These are phyloP conservation scores for Lithosia quadra DNA, from an alignment of 2,888 invertebrate genomes.

Conservation along the genomic window DNA sequence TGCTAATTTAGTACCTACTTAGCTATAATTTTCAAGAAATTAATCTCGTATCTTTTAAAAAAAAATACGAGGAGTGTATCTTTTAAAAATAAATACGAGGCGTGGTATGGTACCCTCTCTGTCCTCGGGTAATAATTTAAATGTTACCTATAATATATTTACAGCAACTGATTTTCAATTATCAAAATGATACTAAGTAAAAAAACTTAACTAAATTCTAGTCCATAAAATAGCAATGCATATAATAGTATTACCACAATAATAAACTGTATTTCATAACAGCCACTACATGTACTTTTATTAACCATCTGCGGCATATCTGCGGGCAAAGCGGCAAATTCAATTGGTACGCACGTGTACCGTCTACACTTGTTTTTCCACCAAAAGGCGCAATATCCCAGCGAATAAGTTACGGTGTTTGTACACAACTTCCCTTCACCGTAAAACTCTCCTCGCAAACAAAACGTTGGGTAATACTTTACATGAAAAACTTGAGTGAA, in stretches of 20 bases:
- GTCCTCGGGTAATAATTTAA: too few species aligned
- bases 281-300: neutral
- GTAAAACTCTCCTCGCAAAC: conserved; percentile 7
- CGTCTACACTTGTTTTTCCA: conserved; percentile 10
- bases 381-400: conserved; percentile 39
- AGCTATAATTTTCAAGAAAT: too few species aligned
- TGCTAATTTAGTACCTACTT: too few species aligned
- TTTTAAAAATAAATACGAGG: too few species aligned
- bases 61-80: too few species aligned
- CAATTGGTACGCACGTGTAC: conserved; percentile 26
- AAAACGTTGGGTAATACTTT: conserved; percentile 12
- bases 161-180: too few species aligned
- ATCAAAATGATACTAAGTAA: too few species aligned
- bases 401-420: conserved; percentile 38
- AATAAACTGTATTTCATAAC: conserved; percentile 1
- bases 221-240: neutral
- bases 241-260: neutral
- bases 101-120: too few species aligned
- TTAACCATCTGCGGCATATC: too few species aligned
- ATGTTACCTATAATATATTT: too few species aligned
- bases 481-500: conserved; percentile 23
- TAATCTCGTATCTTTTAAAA: too few species aligned
- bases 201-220: too few species aligned
- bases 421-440: conserved; percentile 11
- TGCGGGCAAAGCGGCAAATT: conserved; percentile 18